Evolutionary conservation across 2,888 invertebrate genomes (phyloP), one percentile per base, ranked within the genome.

Genomic region (Drosophila paramelanica): DNA sequence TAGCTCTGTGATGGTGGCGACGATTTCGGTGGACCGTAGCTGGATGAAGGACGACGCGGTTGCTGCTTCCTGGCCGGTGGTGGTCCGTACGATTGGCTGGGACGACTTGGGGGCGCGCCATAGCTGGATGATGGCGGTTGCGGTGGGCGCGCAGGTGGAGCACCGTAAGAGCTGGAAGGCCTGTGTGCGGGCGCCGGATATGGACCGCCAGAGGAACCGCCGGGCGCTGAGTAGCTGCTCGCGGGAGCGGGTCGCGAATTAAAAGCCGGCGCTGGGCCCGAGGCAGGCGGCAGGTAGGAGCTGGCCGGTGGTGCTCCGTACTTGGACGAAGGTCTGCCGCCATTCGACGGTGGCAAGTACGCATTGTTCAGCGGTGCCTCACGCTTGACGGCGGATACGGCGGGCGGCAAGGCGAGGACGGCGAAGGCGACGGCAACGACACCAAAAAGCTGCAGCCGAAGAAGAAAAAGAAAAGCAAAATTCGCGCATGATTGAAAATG

Each of bases 201-300:
- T 0, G 85, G 80, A 1, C 87, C 85, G 2, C 89, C 89, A 0
- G 79, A 75, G 3, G 90, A 85, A 13, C 79, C 76, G 7, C 80
- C 77, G 1, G 91, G 91, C 2, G 93, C 88, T 5, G 73, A 60
- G 79, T 94, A 94, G 81, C 92, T 89, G 67, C 79, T 80, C 17
- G 79, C 78, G 1, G 83, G 77, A 3, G 92, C 57, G 79, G 90
- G 33, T 78, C 65, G 77, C 17, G 88, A 67, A 17, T 77, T 78
- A 27, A 82, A 86, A 2, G 83, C 71, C 6, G 93, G 92, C 14
- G 93, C 92, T 8, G 92, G 92, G 1, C 90, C 92, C 1, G 92
- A 91, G 10, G 92, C 91, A 1, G 94, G 94, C 0, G 94, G 94
- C 39, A 94, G 93, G 78, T 95, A 95, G 5, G 93, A 93, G 23